A percentile compares a stretch with the other conserved stretches of the same genome.
Conservation (phyloP, 2,888 invertebrate genomes). For the Agrotis puta region DNA sequence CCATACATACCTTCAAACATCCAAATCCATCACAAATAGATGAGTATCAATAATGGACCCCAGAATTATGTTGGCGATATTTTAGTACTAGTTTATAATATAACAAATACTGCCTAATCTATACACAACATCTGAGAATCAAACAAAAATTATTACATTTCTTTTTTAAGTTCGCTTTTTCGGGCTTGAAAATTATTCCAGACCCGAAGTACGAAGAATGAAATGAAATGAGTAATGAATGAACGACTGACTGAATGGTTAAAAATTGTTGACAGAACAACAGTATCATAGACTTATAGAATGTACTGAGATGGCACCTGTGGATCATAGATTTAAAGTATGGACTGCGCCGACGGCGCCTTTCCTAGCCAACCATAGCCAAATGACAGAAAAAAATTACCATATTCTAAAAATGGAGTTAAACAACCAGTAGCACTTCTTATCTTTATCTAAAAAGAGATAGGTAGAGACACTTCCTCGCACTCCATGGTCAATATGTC, state of each 20-base stretch:
- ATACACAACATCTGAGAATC: constrained; percentile 32
- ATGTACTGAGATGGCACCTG: no score
- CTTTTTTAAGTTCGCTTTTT: constrained; percentile 16
- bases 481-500: no score
- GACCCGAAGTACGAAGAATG: constrained; percentile 29
- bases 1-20: constrained; percentile 49
- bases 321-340: no score
- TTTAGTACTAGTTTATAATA: constrained; percentile 9
- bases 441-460: no score
- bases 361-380: no score
- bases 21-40: constrained; percentile 58
- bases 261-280: constrained; percentile 15
- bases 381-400: no score
- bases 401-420: no score
- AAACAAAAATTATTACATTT: constrained; percentile 27
- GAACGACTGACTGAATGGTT: constrained; percentile 7
- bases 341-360: no score
- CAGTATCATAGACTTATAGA: neutral
- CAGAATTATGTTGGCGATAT: constrained; percentile 5
- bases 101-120: constrained; percentile 30
- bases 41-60: constrained; percentile 15
- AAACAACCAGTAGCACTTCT: no score
- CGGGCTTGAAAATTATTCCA: constrained; percentile 14
- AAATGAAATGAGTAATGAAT: constrained; percentile 35
- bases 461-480: no score